Evolutionary conservation across 2,888 invertebrate species (phyloP), one percentile per base, ranked within the genome.

Genomic region (Drosophila fungiperda): DNA sequence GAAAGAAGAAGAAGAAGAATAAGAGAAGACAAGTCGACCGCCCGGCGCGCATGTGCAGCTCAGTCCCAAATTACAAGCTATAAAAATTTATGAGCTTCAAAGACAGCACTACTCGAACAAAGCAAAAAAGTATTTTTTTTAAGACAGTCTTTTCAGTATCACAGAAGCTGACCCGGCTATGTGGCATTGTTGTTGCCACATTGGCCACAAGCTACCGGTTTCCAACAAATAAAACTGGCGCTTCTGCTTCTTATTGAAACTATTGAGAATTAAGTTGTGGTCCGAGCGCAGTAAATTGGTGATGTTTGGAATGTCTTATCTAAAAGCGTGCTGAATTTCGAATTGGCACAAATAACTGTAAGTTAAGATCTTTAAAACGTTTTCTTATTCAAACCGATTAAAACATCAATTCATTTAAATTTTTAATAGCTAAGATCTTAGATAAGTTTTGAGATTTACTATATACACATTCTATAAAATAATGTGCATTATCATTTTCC

Each of bases 51-150:
- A 76, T 76, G 83, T 69, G 80, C 83, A 80, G 66, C 70, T 74
- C 80, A 68, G 78, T 86, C 79, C 73, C 80, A 87, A 88, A 85
- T 87, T 87, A 87, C 82, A 82, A 82, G 88, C 85, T 79, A 87
- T 87, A 87, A 85, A 88, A 83, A 82, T 87, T 85, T 83, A 87
- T 88, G 87, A 76, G 68, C 75, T 69, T 72, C 84, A 73, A 76
- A 80, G 86, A 78, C 71, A 72, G 71, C 84, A 76, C 63, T 61
- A 76, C 63, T 50, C 45, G 66, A 64, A 73, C 68, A 80, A 73
- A 68, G 69, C 60, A 65, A 69, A 64, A 52, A 63, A 23, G 68
- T 53, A 80, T 75, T 83, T 68, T 33, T 33, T 9, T 45, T 1
- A 1, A 82, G n/a, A 60, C 23, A 69, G 74, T 40, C 77, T 58